Evolutionary conservation across 2,113 vertebrate species (phyloP), one percentile per base, ranked within the genome.

Genomic region (Chloroceryle aenea): DNA sequence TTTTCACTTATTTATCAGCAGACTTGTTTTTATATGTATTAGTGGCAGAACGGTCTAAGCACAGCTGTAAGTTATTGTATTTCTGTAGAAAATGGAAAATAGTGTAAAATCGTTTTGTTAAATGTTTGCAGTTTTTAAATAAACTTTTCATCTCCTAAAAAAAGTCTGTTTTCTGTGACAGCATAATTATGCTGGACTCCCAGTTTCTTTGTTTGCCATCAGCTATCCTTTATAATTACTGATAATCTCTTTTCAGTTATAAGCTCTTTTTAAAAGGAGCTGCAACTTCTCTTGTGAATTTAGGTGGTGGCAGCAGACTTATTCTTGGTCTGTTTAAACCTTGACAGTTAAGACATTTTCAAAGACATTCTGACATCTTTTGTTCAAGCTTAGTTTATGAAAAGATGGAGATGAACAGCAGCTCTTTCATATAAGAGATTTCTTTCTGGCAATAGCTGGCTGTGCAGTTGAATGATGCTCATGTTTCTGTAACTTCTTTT

Each of bases 61-160:
- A 96, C 94, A 62, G 55, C 94, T 96, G 79, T 97, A 98, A 97
- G 85, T 98, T 98, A 97, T 12, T 98, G 90, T 97, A 94, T 98
- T 97, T 97, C 96, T 97, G 90, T 97, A 97, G 96, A 97, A 95
- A 96, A 96, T 93, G 76, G 83, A 96, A 97, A 97, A 97, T 89
- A 95, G 85, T 93, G 40, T 98, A 96, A 93, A 93, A 85, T 77
- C n/a, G 26, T 96, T 98, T 98, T 97, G 95, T 96, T 98, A 97
- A 96, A 95, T 97, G 94, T 98, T 96, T 78, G 42, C 82, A 95
- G 76, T 98, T 98, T 98, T 92, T 96, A 97, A 98, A 98, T 98
- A 98, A 98, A 98, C 71, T 96, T 97, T 96, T 96, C 66, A 87
- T 96, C 91, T 98, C 94, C 84, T 96, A 93, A 97, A 96, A 3